phyloP scores from a whole-genome alignment of 1,140 invertebrate genomes.

The Prorops nasuta region DNA sequence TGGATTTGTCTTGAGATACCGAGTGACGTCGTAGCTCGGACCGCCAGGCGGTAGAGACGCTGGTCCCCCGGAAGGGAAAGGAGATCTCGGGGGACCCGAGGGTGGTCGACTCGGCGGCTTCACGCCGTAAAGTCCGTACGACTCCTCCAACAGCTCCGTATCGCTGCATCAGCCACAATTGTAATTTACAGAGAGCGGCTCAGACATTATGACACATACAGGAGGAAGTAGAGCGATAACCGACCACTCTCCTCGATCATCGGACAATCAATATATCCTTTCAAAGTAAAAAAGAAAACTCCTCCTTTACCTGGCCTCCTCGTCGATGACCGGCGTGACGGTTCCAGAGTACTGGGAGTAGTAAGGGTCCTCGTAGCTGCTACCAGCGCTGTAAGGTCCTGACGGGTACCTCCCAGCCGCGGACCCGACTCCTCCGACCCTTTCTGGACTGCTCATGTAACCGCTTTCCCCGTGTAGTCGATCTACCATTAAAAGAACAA shows the following conservation, averaged over 20 bases:
- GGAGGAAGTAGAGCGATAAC: too few species aligned
- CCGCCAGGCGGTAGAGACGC: conserved; percentile 56
- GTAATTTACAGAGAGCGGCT: too few species aligned
- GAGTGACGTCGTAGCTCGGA: conserved; percentile 60
- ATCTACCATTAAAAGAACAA: conserved; percentile 43
- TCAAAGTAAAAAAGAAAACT: conserved; percentile 17
- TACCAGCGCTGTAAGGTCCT: conserved; percentile 58
- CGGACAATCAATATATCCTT: too few species aligned
- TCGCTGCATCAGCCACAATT: conserved; percentile 63
- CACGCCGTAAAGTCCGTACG: conserved; percentile 76
- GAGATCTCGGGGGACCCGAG: conserved; percentile 55
- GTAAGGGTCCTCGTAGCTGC: conserved; percentile 80
- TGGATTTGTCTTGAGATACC: conserved; percentile 42
- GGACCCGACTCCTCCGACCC: conserved; percentile 55
- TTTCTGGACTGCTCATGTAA: conserved; percentile 85
- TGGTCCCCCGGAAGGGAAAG: conserved; percentile 52
- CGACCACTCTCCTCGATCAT: too few species aligned
- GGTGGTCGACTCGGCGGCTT: conserved; percentile 66
- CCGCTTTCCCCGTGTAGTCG: conserved; percentile 67
- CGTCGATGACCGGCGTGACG: conserved; percentile 86
- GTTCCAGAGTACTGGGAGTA: conserved; percentile 79
- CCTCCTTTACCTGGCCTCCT: conserved; percentile 78
- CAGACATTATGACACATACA: conserved; percentile 43
- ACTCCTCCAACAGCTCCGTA: conserved; percentile 72
- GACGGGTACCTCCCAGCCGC: conserved; percentile 47